Conservation (phyloP, 2,797 vertebrate genomes). For the Chelon auratus region DNA sequence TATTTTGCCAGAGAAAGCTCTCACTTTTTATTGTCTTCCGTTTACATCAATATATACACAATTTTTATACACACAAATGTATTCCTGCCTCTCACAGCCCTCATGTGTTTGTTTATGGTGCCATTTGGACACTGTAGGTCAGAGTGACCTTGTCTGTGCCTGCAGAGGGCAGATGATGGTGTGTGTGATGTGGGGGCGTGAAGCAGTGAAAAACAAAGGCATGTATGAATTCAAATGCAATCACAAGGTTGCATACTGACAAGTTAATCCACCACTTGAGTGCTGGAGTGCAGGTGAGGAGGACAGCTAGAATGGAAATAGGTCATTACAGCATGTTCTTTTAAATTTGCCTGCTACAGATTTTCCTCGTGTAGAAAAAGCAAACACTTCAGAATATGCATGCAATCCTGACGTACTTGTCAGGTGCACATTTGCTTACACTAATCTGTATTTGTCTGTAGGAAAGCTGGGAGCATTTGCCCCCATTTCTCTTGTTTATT, state of each 20-base stretch:
- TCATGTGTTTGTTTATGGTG: background rate
- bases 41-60: background rate
- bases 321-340: slow-evolving; percentile 39
- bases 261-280: background rate
- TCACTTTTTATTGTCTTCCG: background rate
- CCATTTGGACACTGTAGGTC: slow-evolving; percentile 50
- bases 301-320: slow-evolving; percentile 36
- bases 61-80: no score
- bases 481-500: slow-evolving; percentile 24
- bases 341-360: slow-evolving; percentile 35
- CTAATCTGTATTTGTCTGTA: background rate
- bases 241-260: slow-evolving; percentile 10
- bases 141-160: slow-evolving; percentile 65
- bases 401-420: slow-evolving; percentile 3
- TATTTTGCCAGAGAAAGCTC: background rate
- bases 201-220: slow-evolving; percentile 15
- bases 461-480: background rate
- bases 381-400: slow-evolving; percentile 18
- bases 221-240: slow-evolving; percentile 3
- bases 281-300: slow-evolving; percentile 32
- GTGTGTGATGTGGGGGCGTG: slow-evolving; percentile 2
- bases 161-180: slow-evolving; percentile 52
- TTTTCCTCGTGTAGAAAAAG: slow-evolving; percentile 34
- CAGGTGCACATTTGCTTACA: slow-evolving; percentile 23
- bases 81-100: slow-evolving; percentile 1